A percentile compares a stretch with the other conserved stretches of the same genome.
Conservation (phyloP, 2,113 vertebrate genomes). For the Ifrita kowaldi region DNA sequence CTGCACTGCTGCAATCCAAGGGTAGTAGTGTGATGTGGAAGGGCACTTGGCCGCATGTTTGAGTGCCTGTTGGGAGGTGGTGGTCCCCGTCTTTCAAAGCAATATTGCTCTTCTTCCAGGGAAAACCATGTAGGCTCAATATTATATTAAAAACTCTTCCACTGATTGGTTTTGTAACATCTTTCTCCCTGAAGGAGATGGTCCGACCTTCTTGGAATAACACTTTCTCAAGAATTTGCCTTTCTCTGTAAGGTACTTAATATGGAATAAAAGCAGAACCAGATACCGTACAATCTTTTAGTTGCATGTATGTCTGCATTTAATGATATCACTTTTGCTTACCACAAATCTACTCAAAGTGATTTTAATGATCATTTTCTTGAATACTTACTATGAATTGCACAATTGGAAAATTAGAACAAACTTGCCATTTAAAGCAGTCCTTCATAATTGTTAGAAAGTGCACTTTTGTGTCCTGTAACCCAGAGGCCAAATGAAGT, state of each 20-base stretch:
- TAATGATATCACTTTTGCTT: background rate
- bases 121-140: background rate
- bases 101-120: background rate
- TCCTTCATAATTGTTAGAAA: background rate
- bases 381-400: background rate
- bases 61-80: background rate
- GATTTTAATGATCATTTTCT: background rate
- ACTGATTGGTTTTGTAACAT: background rate
- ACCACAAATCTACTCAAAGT: background rate
- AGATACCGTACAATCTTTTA: background rate
- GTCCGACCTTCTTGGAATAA: background rate
- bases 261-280: background rate
- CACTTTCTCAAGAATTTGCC: background rate
- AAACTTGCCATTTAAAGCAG: background rate
- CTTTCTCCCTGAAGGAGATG: background rate
- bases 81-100: background rate
- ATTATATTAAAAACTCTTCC: background rate
- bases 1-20: background rate
- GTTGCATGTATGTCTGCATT: background rate
- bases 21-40: background rate
- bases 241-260: background rate
- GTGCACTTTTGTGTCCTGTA: background rate
- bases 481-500: background rate
- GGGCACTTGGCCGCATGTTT: background rate
- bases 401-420: background rate